A percentile compares a stretch with the other conserved stretches of the same genome.
Conservation (phyloP, 2,888 invertebrate species). For the Listrodromus nycthemerus region DNA sequence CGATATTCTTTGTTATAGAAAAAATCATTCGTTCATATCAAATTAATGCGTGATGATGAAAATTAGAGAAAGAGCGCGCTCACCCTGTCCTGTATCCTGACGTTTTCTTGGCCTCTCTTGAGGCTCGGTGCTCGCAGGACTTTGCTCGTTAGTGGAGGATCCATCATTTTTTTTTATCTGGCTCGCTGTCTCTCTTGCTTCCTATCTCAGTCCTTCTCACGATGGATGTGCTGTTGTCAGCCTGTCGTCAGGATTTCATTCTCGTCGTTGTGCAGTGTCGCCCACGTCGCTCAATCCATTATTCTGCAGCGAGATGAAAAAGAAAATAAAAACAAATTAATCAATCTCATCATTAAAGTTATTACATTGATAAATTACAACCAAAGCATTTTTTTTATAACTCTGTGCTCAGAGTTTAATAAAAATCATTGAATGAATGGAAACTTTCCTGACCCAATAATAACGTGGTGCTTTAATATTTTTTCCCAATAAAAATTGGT, state of each 20-base stretch:
- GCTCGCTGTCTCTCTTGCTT: slow-evolving; percentile 5
- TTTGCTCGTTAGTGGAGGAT: slow-evolving; percentile 86
- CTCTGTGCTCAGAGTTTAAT: background rate
- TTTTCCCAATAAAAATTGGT: background rate
- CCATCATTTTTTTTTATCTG: slow-evolving; percentile 74
- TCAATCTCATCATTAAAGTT: slow-evolving; percentile 3
- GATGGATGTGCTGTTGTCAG: slow-evolving; percentile 54
- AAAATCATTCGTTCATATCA: background rate
- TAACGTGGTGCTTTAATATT: too few relatives aligned
- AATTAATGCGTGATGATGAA: slow-evolving; percentile 31
- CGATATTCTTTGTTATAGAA: background rate
- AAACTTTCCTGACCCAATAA: background rate
- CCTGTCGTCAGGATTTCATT: slow-evolving; percentile 78
- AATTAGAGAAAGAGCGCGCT: slow-evolving; percentile 83
- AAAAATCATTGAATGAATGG: background rate
- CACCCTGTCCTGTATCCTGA: slow-evolving; percentile 91
- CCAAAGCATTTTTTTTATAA: background rate
- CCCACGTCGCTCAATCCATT: slow-evolving; percentile 66
- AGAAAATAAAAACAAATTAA: background rate
- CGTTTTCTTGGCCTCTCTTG: slow-evolving; percentile 92
- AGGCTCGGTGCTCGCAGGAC: slow-evolving; percentile 91
- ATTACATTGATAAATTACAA: background rate
- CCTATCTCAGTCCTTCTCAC: slow-evolving; percentile 56
- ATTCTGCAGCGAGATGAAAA: slow-evolving; percentile 57
- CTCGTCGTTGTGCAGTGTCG: slow-evolving; percentile 62